phyloP scores from a whole-genome alignment of 1,140 invertebrate genomes.

The Brachionus rubens region DNA sequence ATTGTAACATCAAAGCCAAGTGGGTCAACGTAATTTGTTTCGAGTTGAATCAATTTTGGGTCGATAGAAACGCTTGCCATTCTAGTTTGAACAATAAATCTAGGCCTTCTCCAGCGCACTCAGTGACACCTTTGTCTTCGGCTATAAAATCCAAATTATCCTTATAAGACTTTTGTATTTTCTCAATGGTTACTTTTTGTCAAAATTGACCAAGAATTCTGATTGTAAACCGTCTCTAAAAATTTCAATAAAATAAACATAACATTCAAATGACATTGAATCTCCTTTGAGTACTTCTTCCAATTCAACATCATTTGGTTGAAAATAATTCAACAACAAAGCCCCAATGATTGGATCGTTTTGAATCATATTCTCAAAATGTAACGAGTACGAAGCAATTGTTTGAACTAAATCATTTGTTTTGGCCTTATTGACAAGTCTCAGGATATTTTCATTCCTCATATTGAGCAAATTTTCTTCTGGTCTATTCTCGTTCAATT shows the following conservation, averaged over 20 bases:
- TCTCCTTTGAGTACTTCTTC: not conserved
- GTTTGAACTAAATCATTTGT: not conserved
- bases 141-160: not conserved
- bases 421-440: no score
- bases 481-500: no score
- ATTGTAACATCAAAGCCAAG: not conserved
- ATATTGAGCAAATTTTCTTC: no score
- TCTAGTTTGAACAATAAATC: not conserved
- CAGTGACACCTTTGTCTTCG: not conserved
- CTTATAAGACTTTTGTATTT: not conserved
- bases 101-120: not conserved
- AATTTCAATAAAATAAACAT: not conserved
- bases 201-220: not conserved
- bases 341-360: not conserved
- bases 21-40: not conserved
- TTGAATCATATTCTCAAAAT: not conserved
- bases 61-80: not conserved
- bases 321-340: not conserved
- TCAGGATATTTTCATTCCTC: no score
- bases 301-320: not conserved
- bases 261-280: not conserved
- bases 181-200: not conserved
- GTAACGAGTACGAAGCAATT: not conserved
- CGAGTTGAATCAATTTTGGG: not conserved
- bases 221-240: not conserved